These are phyloP conservation scores for Drosophila crucigera DNA, from an alignment of 2,888 invertebrate genomes.

Conservation along the genomic window DNA sequence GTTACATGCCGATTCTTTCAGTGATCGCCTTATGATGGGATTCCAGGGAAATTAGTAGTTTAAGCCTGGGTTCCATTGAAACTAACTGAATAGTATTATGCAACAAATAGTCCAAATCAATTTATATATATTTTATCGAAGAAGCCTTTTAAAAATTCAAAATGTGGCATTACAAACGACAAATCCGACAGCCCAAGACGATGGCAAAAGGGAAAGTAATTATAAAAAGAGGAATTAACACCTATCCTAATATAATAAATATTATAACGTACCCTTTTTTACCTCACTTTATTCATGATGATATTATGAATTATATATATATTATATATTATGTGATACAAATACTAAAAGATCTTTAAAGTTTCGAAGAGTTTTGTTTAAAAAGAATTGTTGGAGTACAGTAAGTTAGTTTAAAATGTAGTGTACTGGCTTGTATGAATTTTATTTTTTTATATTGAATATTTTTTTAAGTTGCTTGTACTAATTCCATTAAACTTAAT, in stretches of 20 bases:
- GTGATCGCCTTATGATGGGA: background rate
- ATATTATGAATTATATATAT: background rate
- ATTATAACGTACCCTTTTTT: background rate
- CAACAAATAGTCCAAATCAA: background rate
- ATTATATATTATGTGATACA: background rate
- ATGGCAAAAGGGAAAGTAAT: background rate
- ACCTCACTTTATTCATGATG: background rate
- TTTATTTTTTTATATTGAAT: background rate
- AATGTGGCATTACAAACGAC: too few relatives aligned
- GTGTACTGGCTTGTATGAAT: background rate
- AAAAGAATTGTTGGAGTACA: background rate
- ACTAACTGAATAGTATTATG: background rate
- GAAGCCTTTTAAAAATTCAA: too few relatives aligned
- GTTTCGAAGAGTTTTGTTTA: background rate
- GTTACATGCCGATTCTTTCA: background rate
- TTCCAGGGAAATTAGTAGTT: background rate
- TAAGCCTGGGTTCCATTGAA: background rate
- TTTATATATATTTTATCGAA: too few relatives aligned
- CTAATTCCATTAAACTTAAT: background rate
- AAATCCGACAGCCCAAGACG: background rate
- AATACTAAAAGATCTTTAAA: background rate
- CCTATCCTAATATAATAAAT: background rate
- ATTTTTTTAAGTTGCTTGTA: too few relatives aligned
- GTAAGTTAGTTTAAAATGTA: background rate
- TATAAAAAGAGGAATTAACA: background rate